phyloP scores from a whole-genome alignment of 2,888 invertebrate genomes.

The Apocheima hispidaria region DNA sequence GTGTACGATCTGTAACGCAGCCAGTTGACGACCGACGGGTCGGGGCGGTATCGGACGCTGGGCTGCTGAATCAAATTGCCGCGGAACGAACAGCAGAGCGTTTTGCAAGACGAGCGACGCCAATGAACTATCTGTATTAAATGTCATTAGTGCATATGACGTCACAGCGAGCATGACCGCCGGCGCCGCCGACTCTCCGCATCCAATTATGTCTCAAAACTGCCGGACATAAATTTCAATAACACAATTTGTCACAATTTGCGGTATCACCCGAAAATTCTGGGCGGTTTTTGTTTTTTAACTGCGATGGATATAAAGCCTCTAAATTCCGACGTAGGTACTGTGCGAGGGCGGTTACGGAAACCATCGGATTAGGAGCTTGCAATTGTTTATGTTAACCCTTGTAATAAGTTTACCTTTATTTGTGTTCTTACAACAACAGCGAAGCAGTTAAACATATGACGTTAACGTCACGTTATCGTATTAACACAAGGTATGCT shows the following conservation, averaged over 20 bases:
- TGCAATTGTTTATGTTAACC: constrained; percentile 51
- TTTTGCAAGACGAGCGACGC: constrained; percentile 68
- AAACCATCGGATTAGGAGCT: constrained; percentile 47
- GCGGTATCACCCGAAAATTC: constrained; percentile 58
- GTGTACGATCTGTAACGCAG: constrained; percentile 35
- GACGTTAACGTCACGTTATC: constrained; percentile 31
- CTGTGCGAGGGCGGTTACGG: constrained; percentile 45
- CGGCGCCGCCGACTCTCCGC: constrained; percentile 69
- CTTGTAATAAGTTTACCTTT: constrained; percentile 42
- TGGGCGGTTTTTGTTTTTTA: constrained; percentile 66
- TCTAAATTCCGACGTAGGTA: constrained; percentile 45
- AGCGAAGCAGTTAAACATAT: constrained; percentile 33
- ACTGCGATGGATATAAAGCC: constrained; percentile 56
- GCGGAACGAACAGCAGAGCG: constrained; percentile 66
- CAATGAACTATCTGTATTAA: constrained; percentile 80
- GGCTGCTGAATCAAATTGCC: constrained; percentile 59
- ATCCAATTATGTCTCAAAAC: constrained; percentile 81
- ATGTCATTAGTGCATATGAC: constrained; percentile 79
- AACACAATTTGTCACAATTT: constrained; percentile 81
- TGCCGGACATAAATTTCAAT: constrained; percentile 81
- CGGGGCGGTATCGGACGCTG: constrained; percentile 33
- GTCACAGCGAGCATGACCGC: constrained; percentile 67
- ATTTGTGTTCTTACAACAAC: constrained; percentile 36
- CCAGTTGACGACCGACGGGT: not conserved
- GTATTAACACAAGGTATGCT: constrained; percentile 20